phyloP scores from a whole-genome alignment of 2,797 vertebrate species.

The Brachyalestes nurse region DNA sequence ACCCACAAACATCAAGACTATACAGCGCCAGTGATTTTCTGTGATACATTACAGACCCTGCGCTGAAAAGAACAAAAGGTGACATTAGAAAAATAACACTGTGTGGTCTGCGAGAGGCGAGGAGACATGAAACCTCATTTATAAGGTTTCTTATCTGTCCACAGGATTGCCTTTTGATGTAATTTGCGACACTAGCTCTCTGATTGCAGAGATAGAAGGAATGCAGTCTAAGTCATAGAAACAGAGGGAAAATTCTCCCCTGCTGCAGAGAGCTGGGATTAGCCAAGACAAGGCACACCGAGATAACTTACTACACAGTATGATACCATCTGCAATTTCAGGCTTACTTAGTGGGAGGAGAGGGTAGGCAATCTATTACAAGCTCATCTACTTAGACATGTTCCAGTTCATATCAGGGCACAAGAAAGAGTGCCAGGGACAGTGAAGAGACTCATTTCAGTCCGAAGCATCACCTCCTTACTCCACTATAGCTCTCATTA shows the following conservation, averaged over 20 bases:
- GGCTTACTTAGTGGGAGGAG: slow-evolving; percentile 51
- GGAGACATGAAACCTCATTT: slow-evolving; percentile 25
- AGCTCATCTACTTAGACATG: slow-evolving; percentile 48
- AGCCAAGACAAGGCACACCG: slow-evolving; percentile 45
- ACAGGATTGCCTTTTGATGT: slow-evolving; percentile 22
- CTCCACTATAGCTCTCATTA: not conserved
- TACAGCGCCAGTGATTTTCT: not conserved
- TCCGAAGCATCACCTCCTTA: not conserved
- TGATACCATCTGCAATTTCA: slow-evolving; percentile 67
- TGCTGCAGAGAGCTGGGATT: slow-evolving; percentile 51
- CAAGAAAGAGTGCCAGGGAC: not conserved
- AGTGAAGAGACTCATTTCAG: slow-evolving; percentile 17
- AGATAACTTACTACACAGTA: slow-evolving; percentile 53
- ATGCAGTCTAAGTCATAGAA: slow-evolving; percentile 27
- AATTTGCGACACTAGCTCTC: slow-evolving; percentile 11
- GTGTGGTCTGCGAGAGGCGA: not conserved
- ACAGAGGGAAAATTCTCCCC: slow-evolving; percentile 22
- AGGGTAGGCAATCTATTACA: slow-evolving; percentile 34
- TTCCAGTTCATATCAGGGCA: slow-evolving; percentile 34
- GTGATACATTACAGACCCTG: slow-evolving; percentile 2
- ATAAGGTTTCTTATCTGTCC: slow-evolving; percentile 37
- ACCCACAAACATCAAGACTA: slow-evolving; percentile 11
- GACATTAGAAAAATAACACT: not conserved
- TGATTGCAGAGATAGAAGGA: slow-evolving; percentile 22
- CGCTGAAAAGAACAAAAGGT: not conserved